Evolutionary conservation across 2,113 vertebrate genomes (phyloP), one percentile per base, ranked within the genome.

Genomic region (Oryzias melastigma): DNA sequence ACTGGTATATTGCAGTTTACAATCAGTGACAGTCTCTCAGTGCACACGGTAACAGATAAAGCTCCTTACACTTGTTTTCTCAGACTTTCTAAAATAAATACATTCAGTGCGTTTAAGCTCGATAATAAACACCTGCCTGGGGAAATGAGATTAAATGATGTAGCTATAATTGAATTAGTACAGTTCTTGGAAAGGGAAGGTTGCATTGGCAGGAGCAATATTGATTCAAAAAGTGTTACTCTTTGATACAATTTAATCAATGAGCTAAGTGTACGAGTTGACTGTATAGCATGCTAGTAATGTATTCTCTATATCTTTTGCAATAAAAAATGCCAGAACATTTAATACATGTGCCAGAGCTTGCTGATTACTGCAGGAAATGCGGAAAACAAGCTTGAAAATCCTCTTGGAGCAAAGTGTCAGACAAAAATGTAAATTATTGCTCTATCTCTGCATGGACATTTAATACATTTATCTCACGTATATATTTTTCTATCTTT

Each of bases 391-490:
- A 65, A 40, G 49, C 22, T 76, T 44, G 22, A 35, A 63, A 58
- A 65, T 67, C 19, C 42, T 35, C 18, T 58, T 51, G 42, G 53
- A 83, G 76, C 61, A 76, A 81, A 75, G 77, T n/a, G 27, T 20
- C 77, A 84, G 77, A 82, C 68, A 76, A 73, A 78, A 68, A 58
- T 43, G 8, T 18, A 55, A 65, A 66, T 59, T 51, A 60, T 65
- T 79, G 66, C 71, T 27, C 5, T 27, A 29, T 29, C 5, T 29
- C 27, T 7, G 7, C 6, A 29, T 29, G 68, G 63, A 67, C 60
- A 81, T 70, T 58, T 82, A 85, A 58, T 67, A 71, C 81, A 72
- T 75, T 45, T 72, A 65, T 56, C 71, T 81, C 82, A 67, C 52
- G 22, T 62, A 60, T 62, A 60, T 55, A 48, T 59, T 52, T 63